Base-by-base conservation (phyloP, 1,140 invertebrate genomes). In the Rhopalosiphum maidis region DNA sequence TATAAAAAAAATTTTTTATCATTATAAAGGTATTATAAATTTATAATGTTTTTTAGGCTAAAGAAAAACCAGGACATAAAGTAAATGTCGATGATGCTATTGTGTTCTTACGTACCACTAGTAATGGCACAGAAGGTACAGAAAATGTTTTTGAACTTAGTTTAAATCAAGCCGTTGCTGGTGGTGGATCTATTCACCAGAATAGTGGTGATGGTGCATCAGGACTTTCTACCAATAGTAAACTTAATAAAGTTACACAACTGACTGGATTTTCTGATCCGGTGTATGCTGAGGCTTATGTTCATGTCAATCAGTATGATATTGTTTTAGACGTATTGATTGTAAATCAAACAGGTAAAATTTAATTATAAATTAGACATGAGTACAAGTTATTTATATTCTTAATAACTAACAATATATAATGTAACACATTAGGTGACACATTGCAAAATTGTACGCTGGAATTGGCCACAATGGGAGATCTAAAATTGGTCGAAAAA, bases 201-300 rank as follows among this genome's bases (percentile, higher is more conserved):
- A 88, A 23, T 30, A 89, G 30, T 51, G 92, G 68, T 68, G 94
- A 94, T 91, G 77, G 88, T 21, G 48, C 93, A 54, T 93, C 87
- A 54, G 94, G 91, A 43, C 94, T 94, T 85, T 94, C 96, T 15
- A 96, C 96, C 2, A 93, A 93, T 93, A 97, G 95, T 94, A 97
- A 97, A 95, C 95, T 98, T 82, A 97, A 97, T 94, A 97, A 99
- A 96, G 98, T 99, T 41, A 99, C 98, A n/a, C 99, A 99, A 95
- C 96, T 99, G 94, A 99, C 99, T n/a, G 99, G 99, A 37, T 99
- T 99, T 95, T 99, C 98, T 1, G 99, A 99, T 96, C 99, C 99
- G 0, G 98, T 99, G 82, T 99, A 99, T 95, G 98, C 99, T 23
- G 99, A 99, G 96, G 99, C 99, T 41, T 99, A 99, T 95, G 99